A percentile compares a stretch with the other conserved stretches of the same genome.
Evolutionary conservation across 2,113 vertebrate genomes (phyloP).

Genomic region (Morone saxatilis): DNA sequence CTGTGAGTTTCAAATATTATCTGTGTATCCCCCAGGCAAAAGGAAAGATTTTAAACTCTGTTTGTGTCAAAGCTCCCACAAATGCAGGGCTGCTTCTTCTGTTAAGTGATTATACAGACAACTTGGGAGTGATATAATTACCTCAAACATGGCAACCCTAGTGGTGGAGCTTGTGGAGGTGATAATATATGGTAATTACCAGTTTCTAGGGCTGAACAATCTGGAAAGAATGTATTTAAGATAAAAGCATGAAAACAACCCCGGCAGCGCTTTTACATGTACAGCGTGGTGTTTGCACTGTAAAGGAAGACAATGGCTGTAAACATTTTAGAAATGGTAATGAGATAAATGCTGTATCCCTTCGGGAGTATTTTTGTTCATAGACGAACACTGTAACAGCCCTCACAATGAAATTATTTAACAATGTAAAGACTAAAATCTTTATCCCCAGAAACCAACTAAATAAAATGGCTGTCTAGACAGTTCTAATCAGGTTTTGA

Average conservation of each 20-base stretch:
- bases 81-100: slow-evolving; percentile 65
- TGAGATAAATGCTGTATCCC: slow-evolving; percentile 74
- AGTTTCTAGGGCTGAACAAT: slow-evolving; percentile 78
- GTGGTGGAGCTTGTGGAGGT: slow-evolving; percentile 72
- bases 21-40: background rate
- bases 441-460: slow-evolving; percentile 51
- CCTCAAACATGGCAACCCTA: slow-evolving; percentile 79
- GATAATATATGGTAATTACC: slow-evolving; percentile 85
- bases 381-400: slow-evolving; percentile 23
- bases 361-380: slow-evolving; percentile 62
- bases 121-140: slow-evolving; percentile 84
- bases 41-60: slow-evolving; percentile 36
- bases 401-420: slow-evolving; percentile 37
- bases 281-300: slow-evolving; percentile 60
- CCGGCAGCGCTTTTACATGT: slow-evolving; percentile 67
- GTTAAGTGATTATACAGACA: slow-evolving; percentile 80
- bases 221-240: slow-evolving; percentile 81
- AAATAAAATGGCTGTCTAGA: slow-evolving; percentile 50
- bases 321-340: slow-evolving; percentile 76
- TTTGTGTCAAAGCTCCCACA: slow-evolving; percentile 64
- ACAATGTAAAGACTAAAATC: slow-evolving; percentile 56
- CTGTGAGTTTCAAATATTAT: background rate
- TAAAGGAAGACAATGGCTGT: slow-evolving; percentile 71
- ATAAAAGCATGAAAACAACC: slow-evolving; percentile 82
- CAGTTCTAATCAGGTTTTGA: slow-evolving; percentile 33